Conservation (phyloP, 2,113 vertebrate genomes). For the Euleptes europaea region DNA sequence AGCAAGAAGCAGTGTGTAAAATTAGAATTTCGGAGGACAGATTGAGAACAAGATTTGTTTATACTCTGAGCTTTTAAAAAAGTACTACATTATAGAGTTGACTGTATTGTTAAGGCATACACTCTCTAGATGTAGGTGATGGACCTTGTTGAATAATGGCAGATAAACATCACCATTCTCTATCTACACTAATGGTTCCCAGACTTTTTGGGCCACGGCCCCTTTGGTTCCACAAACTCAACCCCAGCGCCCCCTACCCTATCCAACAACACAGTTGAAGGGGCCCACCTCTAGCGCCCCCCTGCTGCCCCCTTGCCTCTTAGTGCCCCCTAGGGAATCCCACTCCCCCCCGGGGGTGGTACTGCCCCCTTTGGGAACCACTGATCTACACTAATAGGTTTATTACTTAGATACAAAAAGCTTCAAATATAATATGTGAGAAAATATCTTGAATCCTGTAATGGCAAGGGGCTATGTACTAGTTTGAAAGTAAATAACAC, state of each 20-base stretch:
- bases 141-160: not conserved
- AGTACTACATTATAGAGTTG: not conserved
- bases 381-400: not conserved
- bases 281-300: too few species aligned
- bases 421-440: not conserved
- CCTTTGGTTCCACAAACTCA: too few species aligned
- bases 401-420: not conserved
- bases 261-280: too few species aligned
- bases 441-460: not conserved
- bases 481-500: not conserved
- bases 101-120: not conserved
- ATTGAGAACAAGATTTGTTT: slow-evolving; percentile 30
- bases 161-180: not conserved
- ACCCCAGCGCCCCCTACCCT: too few species aligned
- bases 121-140: not conserved
- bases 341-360: too few species aligned
- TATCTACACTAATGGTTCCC: not conserved
- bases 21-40: slow-evolving; percentile 38
- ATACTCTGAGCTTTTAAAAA: slow-evolving; percentile 4
- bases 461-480: not conserved
- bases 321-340: too few species aligned
- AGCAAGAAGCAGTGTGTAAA: slow-evolving; percentile 18
- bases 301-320: too few species aligned
- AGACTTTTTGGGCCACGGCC: too few species aligned
- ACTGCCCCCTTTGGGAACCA: too few species aligned